A percentile compares a stretch with the other conserved stretches of the same genome.
Conservation (phyloP, 2,888 invertebrate genomes). For the Stenoptilia bipunctidactyla region DNA sequence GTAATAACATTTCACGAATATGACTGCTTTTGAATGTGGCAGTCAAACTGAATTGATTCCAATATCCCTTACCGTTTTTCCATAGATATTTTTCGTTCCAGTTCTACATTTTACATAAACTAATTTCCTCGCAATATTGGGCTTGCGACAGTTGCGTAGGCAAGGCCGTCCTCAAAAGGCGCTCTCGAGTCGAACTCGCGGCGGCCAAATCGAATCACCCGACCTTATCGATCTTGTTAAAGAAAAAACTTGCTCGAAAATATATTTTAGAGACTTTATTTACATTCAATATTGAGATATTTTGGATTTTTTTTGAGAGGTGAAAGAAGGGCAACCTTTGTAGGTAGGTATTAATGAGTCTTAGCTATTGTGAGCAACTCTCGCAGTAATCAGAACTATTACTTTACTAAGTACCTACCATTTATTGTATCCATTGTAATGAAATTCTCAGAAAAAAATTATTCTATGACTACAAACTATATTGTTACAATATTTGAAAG, state of each 20-base stretch:
- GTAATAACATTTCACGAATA: conserved; percentile 33
- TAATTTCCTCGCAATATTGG: conserved; percentile 71
- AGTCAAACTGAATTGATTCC: conserved; percentile 53
- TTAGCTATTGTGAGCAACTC: too few relatives aligned
- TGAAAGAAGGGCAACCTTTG: too few relatives aligned
- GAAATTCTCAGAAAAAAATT: too few relatives aligned
- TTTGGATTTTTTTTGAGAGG: too few relatives aligned
- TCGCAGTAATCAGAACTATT: too few relatives aligned
- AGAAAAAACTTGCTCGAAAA: conserved; percentile 29
- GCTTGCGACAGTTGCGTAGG: conserved; percentile 64
- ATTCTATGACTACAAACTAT: too few relatives aligned
- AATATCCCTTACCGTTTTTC: conserved; percentile 58
- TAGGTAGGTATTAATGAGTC: too few relatives aligned
- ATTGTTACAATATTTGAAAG: too few relatives aligned
- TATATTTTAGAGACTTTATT: too few relatives aligned
- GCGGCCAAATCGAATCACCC: conserved; percentile 66
- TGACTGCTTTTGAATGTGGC: conserved; percentile 36
- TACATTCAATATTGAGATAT: too few relatives aligned
- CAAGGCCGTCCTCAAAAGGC: conserved; percentile 58
- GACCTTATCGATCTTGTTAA: conserved; percentile 47
- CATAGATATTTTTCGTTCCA: conserved; percentile 60
- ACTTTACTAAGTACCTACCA: too few relatives aligned
- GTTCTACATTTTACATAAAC: conserved; percentile 70
- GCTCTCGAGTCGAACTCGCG: conserved; percentile 48
- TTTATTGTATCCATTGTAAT: too few relatives aligned